Percentiles rank a stretch among this genome's conserved stretches.
These are phyloP conservation scores for Oophaga pumilio DNA, from an alignment of 2,113 vertebrate species.

Conservation along the genomic window DNA sequence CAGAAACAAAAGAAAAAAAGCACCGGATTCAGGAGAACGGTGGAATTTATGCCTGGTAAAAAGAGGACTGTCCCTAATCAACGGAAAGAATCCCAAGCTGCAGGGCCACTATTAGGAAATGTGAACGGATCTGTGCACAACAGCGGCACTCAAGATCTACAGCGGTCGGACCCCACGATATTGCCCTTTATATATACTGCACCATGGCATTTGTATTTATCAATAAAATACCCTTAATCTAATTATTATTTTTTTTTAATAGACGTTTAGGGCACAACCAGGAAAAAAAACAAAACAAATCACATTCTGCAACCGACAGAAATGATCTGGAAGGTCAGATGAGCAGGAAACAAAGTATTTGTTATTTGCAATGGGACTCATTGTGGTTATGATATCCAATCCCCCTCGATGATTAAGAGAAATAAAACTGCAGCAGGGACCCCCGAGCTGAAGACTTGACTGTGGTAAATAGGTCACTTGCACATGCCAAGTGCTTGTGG, in stretches of 20 bases:
- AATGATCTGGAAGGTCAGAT: background rate
- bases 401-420: background rate
- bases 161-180: too few species aligned
- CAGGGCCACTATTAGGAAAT: too few species aligned
- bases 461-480: slow-evolving; percentile 12
- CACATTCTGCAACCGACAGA: background rate
- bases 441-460: slow-evolving; percentile 15
- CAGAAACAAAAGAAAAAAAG: too few species aligned
- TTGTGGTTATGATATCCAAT: slow-evolving; percentile 24
- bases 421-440: background rate
- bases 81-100: too few species aligned
- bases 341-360: background rate
- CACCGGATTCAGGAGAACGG: too few species aligned
- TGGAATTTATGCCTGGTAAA: too few species aligned
- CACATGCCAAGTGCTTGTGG: slow-evolving; percentile 21
- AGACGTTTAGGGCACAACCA: background rate
- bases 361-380: slow-evolving; percentile 4
- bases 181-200: background rate
- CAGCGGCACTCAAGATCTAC: too few species aligned
- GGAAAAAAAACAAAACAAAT: background rate
- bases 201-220: background rate
- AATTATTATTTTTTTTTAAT: background rate
- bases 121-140: too few species aligned
- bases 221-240: background rate
- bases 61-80: too few species aligned